These are phyloP conservation scores for Onthophagus sagittarius DNA, from an alignment of 2,888 invertebrate species.

Conservation along the genomic window DNA sequence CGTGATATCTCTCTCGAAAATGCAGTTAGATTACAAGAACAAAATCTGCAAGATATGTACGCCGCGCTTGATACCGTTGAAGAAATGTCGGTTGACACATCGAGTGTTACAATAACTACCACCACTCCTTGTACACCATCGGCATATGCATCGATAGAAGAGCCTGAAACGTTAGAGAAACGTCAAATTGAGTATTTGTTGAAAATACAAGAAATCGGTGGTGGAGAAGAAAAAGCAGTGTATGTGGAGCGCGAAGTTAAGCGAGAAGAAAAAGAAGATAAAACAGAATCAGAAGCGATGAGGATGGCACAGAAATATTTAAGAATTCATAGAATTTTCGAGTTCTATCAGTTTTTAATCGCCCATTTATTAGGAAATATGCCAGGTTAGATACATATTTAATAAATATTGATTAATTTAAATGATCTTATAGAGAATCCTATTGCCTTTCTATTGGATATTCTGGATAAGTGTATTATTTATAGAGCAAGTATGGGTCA, in stretches of 20 bases:
- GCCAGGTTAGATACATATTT: constrained; percentile 33
- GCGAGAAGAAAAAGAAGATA: constrained; percentile 22
- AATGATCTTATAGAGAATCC: constrained; percentile 42
- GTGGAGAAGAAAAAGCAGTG: constrained; percentile 25
- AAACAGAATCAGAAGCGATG: constrained; percentile 36
- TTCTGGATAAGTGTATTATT: constrained; percentile 48
- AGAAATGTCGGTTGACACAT: neutral
- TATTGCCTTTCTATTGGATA: constrained; percentile 46
- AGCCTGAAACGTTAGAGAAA: constrained; percentile 13
- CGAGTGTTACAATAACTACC: neutral
- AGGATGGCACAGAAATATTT: constrained; percentile 45
- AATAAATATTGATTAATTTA: too few relatives aligned
- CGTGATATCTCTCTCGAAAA: constrained; percentile 16
- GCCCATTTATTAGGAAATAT: constrained; percentile 46
- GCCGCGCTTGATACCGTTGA: neutral
- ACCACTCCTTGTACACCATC: neutral
- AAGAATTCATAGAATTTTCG: constrained; percentile 45
- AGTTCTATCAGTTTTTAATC: constrained; percentile 50
- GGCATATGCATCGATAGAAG: constrained; percentile 8
- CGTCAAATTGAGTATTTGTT: constrained; percentile 38
- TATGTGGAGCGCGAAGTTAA: constrained; percentile 20
- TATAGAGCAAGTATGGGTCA: constrained; percentile 48
- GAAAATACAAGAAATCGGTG: constrained; percentile 31
- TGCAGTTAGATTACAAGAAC: constrained; percentile 13
- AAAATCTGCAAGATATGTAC: constrained; percentile 5